Conservation (phyloP, 2,888 invertebrate genomes). For the Drosophila prolongata region DNA sequence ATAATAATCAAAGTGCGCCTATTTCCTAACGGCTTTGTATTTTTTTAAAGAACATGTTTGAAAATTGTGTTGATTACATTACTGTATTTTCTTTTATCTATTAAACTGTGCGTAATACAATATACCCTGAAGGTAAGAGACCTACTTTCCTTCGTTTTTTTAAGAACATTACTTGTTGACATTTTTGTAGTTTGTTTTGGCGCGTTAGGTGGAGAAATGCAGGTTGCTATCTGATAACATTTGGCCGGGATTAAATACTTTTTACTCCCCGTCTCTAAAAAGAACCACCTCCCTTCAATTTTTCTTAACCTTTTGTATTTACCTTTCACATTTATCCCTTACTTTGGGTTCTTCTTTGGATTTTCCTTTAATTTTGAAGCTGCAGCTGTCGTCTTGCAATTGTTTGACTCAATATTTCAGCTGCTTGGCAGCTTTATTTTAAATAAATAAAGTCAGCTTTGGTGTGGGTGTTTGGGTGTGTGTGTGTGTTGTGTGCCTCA, state of each 20-base stretch:
- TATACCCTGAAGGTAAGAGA: background rate
- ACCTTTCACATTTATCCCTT: constrained; percentile 1
- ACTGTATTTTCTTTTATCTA: background rate
- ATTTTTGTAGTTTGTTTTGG: background rate
- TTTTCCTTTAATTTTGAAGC: constrained; percentile 22
- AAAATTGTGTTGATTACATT: background rate
- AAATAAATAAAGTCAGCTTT: constrained; percentile 67
- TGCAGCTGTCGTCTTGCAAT: constrained; percentile 55
- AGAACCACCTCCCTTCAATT: background rate
- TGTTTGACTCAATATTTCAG: constrained; percentile 74
- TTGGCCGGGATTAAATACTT: background rate
- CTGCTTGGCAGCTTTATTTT: constrained; percentile 72
- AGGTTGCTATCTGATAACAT: constrained; percentile 6
- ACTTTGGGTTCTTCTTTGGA: background rate
- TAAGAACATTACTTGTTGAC: background rate
- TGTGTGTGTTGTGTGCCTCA: constrained; percentile 55
- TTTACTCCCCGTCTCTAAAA: background rate
- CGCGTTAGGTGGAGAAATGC: background rate
- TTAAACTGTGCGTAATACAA: background rate
- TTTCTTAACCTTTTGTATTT: constrained; percentile 5
- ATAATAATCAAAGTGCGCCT: no score
- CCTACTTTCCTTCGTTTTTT: background rate
- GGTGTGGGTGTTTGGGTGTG: constrained; percentile 10
- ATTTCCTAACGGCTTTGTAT: no score
- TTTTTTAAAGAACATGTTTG: no score